Conservation (phyloP, 2,797 vertebrate species). For the Sarcoramphus papa region DNA sequence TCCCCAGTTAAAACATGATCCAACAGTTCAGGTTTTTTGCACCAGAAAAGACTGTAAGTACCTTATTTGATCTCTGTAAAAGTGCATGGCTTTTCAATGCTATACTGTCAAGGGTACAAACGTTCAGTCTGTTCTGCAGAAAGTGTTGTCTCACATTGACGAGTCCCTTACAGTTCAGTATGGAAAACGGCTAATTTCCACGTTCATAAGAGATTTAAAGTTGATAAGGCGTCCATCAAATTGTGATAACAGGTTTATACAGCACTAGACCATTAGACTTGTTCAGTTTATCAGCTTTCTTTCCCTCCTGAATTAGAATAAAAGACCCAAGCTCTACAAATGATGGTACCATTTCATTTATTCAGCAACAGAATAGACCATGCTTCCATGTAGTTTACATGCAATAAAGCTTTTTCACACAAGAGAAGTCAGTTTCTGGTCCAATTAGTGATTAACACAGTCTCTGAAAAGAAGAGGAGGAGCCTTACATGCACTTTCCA, state of each 20-base stretch:
- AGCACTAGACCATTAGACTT: not conserved
- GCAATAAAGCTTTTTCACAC: not conserved
- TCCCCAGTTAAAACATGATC: not conserved
- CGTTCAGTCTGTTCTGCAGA: not conserved
- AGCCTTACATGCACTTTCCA: not conserved
- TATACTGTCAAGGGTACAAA: not conserved
- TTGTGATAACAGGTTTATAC: not conserved
- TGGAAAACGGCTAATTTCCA: conserved; percentile 15
- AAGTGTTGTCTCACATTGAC: conserved; percentile 1
- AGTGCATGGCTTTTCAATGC: not conserved
- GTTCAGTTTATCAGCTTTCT: not conserved
- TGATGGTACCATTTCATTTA: not conserved
- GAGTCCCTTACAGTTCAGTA: not conserved
- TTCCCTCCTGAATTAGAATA: not conserved
- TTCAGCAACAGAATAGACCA: not conserved
- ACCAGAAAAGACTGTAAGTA: not conserved
- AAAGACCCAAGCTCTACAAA: not conserved
- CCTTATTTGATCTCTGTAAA: not conserved
- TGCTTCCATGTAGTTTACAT: not conserved
- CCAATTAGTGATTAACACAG: not conserved
- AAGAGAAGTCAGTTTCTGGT: not conserved
- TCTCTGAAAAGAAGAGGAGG: not conserved
- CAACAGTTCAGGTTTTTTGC: not conserved
- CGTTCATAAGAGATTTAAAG: conserved; percentile 6
- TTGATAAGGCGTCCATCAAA: not conserved